Evolutionary conservation across 2,797 vertebrate genomes (phyloP), one percentile per base, ranked within the genome.

Genomic region (Glyptemys insculpta): DNA sequence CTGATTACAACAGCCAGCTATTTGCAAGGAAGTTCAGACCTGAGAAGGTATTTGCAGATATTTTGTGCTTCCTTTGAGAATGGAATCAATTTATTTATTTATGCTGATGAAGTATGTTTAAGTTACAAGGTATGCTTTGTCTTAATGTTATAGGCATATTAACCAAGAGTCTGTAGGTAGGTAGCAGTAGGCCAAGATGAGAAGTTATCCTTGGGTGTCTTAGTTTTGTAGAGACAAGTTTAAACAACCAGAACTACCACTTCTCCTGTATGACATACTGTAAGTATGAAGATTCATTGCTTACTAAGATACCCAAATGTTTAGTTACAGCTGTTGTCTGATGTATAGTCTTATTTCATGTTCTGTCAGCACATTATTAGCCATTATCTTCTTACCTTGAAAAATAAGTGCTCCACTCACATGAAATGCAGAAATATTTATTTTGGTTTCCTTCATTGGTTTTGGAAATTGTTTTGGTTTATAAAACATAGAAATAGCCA

Each of bases 391-490:
- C 56, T 11, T 82, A 44, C 81, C 65, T 79, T 84, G 9, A 85
- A 47, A 93, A 96, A 92, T 15, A 96, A 37, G 95, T 29, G 79
- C 92, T 91, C 91, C 90, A 96, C 93, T 37, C 57, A 62, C 59
- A 50, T 97, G 97, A 98, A 98, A 98, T 98, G 98, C 98, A 98
- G 98, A 98, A 98, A 97, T 98, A 98, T 99, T 99, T 98, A 98
- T 98, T 99, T 99, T 98, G 97, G 98, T 98, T 98, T 98, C 98
- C 98, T 98, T 98, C 98, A 98, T 97, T 98, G 97, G 97, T 98
- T 98, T 98, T 98, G 97, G 98, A 98, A 98, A 98, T 98, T 97
- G 93, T 97, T 98, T 98, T 98, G 98, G 98, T 98, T 98, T 98
- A 98, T 98, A 99, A 98, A 98, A 98, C 98, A 98, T 98, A 98